Conservation (phyloP, 2,113 vertebrate genomes). For the Alligator mississippiensis region DNA sequence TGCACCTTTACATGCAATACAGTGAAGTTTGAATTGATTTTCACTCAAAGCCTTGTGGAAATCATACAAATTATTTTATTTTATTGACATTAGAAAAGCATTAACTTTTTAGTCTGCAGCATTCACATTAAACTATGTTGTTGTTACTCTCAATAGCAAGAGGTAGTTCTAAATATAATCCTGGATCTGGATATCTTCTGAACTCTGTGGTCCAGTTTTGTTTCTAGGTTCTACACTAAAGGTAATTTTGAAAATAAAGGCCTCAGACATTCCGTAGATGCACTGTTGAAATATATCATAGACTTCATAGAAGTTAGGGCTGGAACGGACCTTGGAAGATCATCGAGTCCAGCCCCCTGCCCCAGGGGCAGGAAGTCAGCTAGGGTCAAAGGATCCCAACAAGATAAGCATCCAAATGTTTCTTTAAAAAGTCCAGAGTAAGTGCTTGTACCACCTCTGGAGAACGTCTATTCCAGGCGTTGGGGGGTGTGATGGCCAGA, state of each 20-base stretch:
- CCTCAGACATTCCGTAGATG: rapidly evolving
- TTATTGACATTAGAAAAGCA: background rate
- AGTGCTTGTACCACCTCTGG: too few relatives aligned
- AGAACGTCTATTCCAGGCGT: too few relatives aligned
- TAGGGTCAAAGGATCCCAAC: too few relatives aligned
- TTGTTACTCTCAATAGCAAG: background rate
- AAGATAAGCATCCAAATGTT: too few relatives aligned
- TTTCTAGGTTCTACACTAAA: background rate
- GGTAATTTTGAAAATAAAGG: background rate
- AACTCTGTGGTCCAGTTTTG: background rate
- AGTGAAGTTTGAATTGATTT: background rate
- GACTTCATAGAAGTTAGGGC: too few relatives aligned
- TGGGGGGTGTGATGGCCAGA: too few relatives aligned
- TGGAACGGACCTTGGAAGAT: too few relatives aligned
- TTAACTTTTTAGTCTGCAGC: background rate
- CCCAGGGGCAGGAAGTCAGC: too few relatives aligned
- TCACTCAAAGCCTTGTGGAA: background rate
- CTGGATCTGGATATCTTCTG: background rate
- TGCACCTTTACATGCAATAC: background rate
- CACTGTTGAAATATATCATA: background rate
- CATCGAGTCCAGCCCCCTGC: too few relatives aligned
- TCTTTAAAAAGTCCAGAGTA: too few relatives aligned
- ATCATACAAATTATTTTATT: background rate
- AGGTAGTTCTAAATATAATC: background rate
- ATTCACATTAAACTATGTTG: background rate